Base-by-base conservation (phyloP, 2,113 vertebrate species). In the Gobio gobio region DNA sequence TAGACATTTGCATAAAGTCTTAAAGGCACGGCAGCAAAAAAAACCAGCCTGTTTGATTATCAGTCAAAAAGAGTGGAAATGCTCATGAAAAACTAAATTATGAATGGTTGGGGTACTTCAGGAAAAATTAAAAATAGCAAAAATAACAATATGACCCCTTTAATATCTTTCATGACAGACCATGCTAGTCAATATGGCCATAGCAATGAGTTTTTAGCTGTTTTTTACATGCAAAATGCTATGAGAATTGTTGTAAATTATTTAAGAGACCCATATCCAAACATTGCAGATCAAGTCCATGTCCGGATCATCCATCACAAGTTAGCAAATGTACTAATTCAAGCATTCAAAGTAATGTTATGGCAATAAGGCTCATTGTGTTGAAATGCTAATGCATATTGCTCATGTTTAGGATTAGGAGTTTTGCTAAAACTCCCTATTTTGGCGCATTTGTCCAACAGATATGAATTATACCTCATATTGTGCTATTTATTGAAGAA, bases 281-380 rank as follows among this genome's bases (percentile, higher is more conserved):
- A n/a, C 10, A 12, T 72, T n/a, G 45, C 68, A n/a, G 68, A 45
- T 7, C 40, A 45, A 76, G 4, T 76, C 16, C 4, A 59, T 78
- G 76, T 40, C 29, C 22, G 9, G 58, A 79, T 43, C 75, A n/a
- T 73, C 4, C 22, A 45, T 73, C 22, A 22, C 70, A 58, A 59
- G 9, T 78, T n/a, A 45, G 3, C 36, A 59, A n/a, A 61, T 29
- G 61, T 29, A 40, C 64, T 24, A 7, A n/a, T 43, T 36, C 7
- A 56, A 33, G 20, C 29, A 33, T 58, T 78, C 14, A 45, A 45
- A 29, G 24, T 43, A 78, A 59, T 26, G 16, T 80, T 47, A 80
- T 29, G 56, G 58, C 78, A 80, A 80, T 80, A 80, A 12, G 40
- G n/a, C 45, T 79, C 36, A 12, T 61, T 47, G 58, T 63, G 59